phyloP scores from a whole-genome alignment of 2,888 invertebrate genomes.

The Helleia helle region DNA sequence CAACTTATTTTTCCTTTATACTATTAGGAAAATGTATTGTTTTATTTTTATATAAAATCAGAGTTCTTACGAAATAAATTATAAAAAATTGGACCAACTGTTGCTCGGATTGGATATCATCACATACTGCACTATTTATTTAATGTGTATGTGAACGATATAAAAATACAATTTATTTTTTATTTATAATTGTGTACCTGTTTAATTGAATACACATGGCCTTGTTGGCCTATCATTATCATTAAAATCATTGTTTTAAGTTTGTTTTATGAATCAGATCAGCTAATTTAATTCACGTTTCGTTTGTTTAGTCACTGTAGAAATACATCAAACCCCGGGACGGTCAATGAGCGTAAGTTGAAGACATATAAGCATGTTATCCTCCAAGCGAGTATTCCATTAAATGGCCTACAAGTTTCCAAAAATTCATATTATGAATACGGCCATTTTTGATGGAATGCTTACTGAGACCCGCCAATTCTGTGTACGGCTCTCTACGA shows the following conservation, averaged over 20 bases:
- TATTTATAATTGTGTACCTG: too few species aligned
- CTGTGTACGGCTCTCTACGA: slow-evolving; percentile 6
- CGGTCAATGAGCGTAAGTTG: slow-evolving; percentile 25
- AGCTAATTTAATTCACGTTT: slow-evolving; percentile 16
- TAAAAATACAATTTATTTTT: too few species aligned
- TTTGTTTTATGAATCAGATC: not conserved
- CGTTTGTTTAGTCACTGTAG: slow-evolving; percentile 27
- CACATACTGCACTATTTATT: too few species aligned
- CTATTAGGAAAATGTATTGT: too few species aligned
- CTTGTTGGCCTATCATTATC: not conserved
- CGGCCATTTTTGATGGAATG: slow-evolving; percentile 9
- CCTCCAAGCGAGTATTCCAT: slow-evolving; percentile 14
- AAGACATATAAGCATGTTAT: slow-evolving; percentile 22
- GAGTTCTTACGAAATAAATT: too few species aligned
- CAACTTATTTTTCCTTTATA: too few species aligned
- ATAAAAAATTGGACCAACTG: too few species aligned
- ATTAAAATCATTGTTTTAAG: slow-evolving; percentile 1
- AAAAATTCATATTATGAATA: too few species aligned
- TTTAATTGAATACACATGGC: too few species aligned
- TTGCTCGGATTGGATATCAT: too few species aligned
- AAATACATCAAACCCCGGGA: slow-evolving; percentile 26
- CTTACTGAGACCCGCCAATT: slow-evolving; percentile 5
- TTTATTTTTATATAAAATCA: too few species aligned
- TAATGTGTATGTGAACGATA: too few species aligned
- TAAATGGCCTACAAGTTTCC: slow-evolving; percentile 6